These are phyloP conservation scores for Diglossa cyanea DNA, from an alignment of 2,797 vertebrate genomes.

Conservation along the genomic window DNA sequence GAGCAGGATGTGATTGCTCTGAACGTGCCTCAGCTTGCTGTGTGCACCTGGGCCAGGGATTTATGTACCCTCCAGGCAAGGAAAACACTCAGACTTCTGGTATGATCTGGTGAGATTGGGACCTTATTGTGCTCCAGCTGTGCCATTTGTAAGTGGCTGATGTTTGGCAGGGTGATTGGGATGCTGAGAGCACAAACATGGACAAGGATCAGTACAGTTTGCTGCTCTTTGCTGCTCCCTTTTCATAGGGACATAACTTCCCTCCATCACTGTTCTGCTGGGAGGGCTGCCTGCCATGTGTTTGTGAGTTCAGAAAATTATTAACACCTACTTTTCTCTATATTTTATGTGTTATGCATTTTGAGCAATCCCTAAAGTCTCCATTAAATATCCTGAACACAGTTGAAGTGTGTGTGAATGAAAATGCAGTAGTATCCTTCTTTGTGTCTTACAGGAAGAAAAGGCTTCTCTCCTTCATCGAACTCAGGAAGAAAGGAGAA, in stretches of 20 bases:
- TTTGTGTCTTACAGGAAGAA: constrained; percentile 84
- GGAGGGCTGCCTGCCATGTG: fast-evolving
- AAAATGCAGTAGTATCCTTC: neutral
- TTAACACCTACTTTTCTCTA: neutral
- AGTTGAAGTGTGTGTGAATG: neutral
- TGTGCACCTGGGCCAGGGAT: neutral
- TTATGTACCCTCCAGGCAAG: fast-evolving
- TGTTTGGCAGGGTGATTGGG: neutral
- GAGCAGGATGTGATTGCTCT: neutral
- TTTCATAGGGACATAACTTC: neutral
- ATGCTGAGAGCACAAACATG: neutral
- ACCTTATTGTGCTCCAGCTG: neutral
- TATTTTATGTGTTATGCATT: fast-evolving
- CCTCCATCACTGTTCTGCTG: neutral
- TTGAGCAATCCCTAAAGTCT: neutral
- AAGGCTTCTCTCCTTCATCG: constrained; percentile 96
- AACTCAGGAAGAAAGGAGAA: constrained; percentile 95
- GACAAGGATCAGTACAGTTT: neutral
- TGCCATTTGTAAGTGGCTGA: neutral
- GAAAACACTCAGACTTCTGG: neutral
- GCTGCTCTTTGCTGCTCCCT: neutral
- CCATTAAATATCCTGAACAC: neutral
- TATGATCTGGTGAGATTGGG: neutral
- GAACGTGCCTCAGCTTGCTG: neutral
- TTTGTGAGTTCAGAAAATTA: neutral